Conservation (phyloP, 2,797 vertebrate genomes). For the Octomys mimax region DNA sequence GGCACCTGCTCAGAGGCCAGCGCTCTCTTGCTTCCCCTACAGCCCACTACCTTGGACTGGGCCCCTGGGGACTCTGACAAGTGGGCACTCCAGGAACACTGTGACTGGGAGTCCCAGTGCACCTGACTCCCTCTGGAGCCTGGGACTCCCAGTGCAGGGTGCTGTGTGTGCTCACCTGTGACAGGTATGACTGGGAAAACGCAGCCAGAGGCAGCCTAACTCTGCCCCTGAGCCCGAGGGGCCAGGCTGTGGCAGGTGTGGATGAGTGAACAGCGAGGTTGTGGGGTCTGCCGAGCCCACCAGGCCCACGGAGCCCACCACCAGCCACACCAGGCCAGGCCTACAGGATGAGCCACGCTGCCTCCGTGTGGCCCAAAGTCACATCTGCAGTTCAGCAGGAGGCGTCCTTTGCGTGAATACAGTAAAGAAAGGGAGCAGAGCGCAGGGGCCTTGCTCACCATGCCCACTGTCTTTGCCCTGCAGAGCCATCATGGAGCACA, state of each 20-base stretch:
- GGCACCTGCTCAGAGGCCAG: neutral
- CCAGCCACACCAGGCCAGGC: constrained; percentile 3
- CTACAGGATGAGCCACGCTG: constrained; percentile 57
- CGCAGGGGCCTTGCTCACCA: constrained; percentile 69
- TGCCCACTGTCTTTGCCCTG: constrained; percentile 84
- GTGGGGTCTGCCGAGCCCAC: neutral
- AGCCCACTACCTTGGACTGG: neutral
- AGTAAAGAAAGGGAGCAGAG: neutral
- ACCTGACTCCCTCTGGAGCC: neutral
- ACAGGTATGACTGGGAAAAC: neutral
- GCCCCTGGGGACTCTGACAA: neutral
- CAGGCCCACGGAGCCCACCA: neutral
- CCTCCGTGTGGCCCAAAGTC: constrained; percentile 41
- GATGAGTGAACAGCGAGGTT: neutral
- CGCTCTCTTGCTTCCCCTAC: neutral
- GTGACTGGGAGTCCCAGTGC: neutral
- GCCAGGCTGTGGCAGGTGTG: neutral
- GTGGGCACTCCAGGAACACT: neutral
- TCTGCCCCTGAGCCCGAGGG: neutral
- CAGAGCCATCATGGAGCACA: constrained; percentile 98
- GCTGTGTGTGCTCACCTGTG: neutral
- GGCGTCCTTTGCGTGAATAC: neutral
- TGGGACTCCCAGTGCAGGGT: neutral
- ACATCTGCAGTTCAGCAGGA: neutral
- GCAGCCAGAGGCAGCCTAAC: constrained; percentile 52